Evolutionary conservation across 2,797 vertebrate genomes (phyloP).

Genomic region (Muscicapa comitata): DNA sequence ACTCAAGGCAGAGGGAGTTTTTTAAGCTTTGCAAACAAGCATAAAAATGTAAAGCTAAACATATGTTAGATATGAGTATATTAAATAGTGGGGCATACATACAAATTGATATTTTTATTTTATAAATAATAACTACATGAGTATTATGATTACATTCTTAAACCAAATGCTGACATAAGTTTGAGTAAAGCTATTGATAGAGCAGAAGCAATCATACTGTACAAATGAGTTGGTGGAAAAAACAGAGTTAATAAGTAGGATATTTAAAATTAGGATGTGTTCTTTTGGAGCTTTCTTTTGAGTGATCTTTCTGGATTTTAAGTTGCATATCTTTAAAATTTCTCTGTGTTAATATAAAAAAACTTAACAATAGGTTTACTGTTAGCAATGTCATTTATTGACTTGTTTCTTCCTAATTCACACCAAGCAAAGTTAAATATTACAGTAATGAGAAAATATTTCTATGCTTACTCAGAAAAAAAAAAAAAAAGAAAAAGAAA

Average conservation of each 20-base stretch:
- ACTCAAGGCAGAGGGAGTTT: not conserved
- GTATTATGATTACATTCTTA: not conserved
- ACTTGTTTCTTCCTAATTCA: not conserved
- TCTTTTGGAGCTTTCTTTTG: not conserved
- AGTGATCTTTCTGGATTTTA: not conserved
- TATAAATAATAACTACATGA: not conserved
- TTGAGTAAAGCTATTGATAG: not conserved
- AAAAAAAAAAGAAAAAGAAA: not conserved
- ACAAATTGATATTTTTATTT: not conserved
- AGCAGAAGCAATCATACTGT: not conserved
- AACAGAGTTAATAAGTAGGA: not conserved
- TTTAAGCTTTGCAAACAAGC: not conserved
- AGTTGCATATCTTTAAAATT: not conserved
- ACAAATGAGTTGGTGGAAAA: rapidly evolving
- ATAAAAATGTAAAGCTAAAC: not conserved
- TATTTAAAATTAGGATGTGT: not conserved
- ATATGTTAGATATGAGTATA: not conserved
- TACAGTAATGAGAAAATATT: not conserved
- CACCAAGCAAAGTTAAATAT: not conserved
- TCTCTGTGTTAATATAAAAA: not conserved
- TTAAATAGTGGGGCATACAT: not conserved
- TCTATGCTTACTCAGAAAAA: not conserved
- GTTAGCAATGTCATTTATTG: not conserved
- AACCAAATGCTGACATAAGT: not conserved
- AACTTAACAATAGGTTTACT: not conserved